Evolutionary conservation across 2,888 invertebrate genomes (phyloP), one percentile per base, ranked within the genome.

Genomic region (Coenonympha arcania): DNA sequence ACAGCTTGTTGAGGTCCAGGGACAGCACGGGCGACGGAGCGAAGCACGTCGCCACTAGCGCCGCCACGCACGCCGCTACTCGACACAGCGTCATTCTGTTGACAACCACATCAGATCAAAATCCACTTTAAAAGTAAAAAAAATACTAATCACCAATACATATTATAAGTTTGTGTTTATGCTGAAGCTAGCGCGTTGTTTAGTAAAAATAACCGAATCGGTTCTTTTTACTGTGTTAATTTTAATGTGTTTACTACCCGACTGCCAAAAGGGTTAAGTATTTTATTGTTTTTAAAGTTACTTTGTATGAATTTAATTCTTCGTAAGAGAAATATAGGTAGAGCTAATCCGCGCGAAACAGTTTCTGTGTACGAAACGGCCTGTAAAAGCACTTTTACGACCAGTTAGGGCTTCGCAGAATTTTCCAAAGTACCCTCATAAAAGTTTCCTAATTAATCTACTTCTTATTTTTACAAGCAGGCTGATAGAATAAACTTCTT

Each of bases 1-100:
- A 94, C 50, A 95, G 89, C 57, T 92, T 90, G 79, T 92, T 93
- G 64, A 95, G 89, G 86, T 95, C 94, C 63, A 95, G 90, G 58
- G 93, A 92, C 72, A 89, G 87, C 62, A 89, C 90, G 48, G 89
- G 87, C 63, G 88, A 88, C 41, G 92, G 91, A 62, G 90, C 88
- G 66, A 90, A 88, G 77, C 91, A 89, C 63, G 90, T 79, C 43
- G 89, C 88, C 60, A 89, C 87, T 51, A 90, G 80, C 65, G 89
- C 87, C 55, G 88, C 81, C 67, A 85, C 76, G 63, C 78, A 79
- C 60, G 80, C 79, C 58, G 78, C 79, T 50, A 85, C 71, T 57
- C 86, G 78, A 61, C 82, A 79, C 64, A 77, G 71, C 52, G 79
- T 75, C 86, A 87, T 87, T 50, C 79, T 81, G 71, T 20, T 15